A percentile compares a stretch with the other conserved stretches of the same genome.
Evolutionary conservation across 92 coral and sea anemone species (phyloP).

Genomic region (Porites cylindrica): DNA sequence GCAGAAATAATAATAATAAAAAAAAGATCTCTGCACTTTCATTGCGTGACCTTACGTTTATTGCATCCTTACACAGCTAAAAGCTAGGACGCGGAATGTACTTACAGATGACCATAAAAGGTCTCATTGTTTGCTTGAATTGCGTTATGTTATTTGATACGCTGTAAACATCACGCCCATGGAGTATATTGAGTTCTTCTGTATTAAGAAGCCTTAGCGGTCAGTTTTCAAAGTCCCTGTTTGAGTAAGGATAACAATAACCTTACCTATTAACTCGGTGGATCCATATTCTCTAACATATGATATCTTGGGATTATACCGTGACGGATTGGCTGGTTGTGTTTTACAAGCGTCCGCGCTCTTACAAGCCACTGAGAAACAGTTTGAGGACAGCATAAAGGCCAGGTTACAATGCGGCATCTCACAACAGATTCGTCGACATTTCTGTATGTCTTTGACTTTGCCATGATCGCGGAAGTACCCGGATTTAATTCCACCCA

Average conservation of each 20-base stretch:
- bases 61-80: no score
- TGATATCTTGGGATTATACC: constrained; percentile 85
- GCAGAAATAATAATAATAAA: no score
- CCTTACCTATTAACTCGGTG: constrained; percentile 68
- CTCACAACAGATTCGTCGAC: constrained; percentile 97
- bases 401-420: constrained; percentile 96
- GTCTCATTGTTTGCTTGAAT: no score
- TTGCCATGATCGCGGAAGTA: constrained; percentile 97
- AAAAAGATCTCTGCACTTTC: no score
- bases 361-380: constrained; percentile 97
- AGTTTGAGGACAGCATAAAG: constrained; percentile 91
- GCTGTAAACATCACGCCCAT: no score
- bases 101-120: no score
- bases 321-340: constrained; percentile 89
- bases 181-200: no score
- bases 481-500: constrained; percentile 94
- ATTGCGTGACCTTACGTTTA: no score
- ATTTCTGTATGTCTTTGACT: constrained; percentile 84
- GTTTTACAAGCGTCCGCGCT: constrained; percentile 86
- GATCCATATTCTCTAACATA: constrained; percentile 85
- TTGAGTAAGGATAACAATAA: not conserved
- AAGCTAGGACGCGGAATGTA: no score
- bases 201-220: no score
- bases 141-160: no score
- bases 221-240: no score